Percentiles rank a stretch among this genome's conserved stretches.
phyloP scores from a whole-genome alignment of 2,797 vertebrate species.

The Halcyon badia region DNA sequence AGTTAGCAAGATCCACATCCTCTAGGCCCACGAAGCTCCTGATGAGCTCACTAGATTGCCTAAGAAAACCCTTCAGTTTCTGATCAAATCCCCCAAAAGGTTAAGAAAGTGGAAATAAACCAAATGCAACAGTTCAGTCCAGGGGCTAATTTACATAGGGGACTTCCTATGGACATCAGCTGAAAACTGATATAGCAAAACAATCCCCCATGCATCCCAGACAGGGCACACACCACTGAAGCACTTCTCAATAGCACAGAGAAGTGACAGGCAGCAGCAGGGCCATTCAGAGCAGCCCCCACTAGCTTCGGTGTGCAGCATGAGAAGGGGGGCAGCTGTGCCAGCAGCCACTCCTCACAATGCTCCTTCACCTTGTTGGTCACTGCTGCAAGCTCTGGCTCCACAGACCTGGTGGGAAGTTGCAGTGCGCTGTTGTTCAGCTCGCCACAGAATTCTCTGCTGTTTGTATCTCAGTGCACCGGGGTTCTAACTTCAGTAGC shows the following conservation, averaged over 20 bases:
- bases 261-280: background rate
- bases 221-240: accelerated
- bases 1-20: background rate
- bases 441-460: background rate
- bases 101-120: background rate
- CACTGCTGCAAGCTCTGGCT: background rate
- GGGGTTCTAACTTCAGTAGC: background rate
- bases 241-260: accelerated
- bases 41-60: background rate
- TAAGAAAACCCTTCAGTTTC: background rate
- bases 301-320: background rate
- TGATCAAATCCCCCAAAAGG: background rate
- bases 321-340: background rate
- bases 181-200: background rate
- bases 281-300: background rate
- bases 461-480: background rate
- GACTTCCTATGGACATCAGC: background rate
- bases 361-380: accelerated
- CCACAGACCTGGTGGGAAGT: background rate
- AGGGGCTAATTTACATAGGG: background rate
- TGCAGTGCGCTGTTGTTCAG: background rate
- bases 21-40: background rate
- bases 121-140: background rate
- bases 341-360: background rate
- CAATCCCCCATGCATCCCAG: background rate